These are phyloP conservation scores for Molorchus minor DNA, from an alignment of 2,888 invertebrate species.

Conservation along the genomic window DNA sequence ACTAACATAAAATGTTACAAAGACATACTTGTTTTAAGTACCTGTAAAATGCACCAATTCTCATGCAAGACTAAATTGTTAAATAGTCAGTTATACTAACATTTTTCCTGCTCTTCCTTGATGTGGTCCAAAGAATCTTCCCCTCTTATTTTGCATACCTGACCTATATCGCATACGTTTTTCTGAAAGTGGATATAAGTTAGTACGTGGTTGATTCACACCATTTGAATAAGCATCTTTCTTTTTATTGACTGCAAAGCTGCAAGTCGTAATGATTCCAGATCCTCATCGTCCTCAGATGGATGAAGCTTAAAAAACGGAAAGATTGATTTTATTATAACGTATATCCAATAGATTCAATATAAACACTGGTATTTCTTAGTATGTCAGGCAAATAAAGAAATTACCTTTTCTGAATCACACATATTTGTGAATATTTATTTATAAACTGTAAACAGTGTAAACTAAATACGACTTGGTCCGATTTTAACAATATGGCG, in stretches of 20 bases:
- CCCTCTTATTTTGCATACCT: conserved; percentile 40
- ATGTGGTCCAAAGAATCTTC: conserved; percentile 40
- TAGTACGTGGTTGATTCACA: conserved; percentile 4
- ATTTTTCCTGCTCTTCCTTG: conserved; percentile 42
- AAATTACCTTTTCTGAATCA: conserved; percentile 21
- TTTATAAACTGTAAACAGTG: conserved; percentile 16
- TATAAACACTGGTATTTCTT: background rate
- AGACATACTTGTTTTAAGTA: too few relatives aligned
- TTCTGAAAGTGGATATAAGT: conserved; percentile 2
- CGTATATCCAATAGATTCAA: background rate
- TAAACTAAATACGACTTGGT: too few relatives aligned
- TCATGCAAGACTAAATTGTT: too few relatives aligned
- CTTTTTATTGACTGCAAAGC: conserved; percentile 63
- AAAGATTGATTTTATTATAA: conserved; percentile 36
- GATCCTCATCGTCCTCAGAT: conserved; percentile 66
- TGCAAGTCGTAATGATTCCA: conserved; percentile 64
- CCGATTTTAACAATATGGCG: conserved; percentile 41
- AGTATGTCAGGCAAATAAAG: background rate
- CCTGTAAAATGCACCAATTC: too few relatives aligned
- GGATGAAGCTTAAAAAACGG: conserved; percentile 48
- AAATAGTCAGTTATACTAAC: conserved; percentile 36
- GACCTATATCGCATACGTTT: conserved; percentile 28
- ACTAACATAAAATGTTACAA: too few relatives aligned
- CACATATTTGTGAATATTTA: conserved; percentile 13
- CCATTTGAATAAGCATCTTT: conserved; percentile 31